These are phyloP conservation scores for Lycophotia porphyrea DNA, from an alignment of 2,888 invertebrate species.

Conservation along the genomic window DNA sequence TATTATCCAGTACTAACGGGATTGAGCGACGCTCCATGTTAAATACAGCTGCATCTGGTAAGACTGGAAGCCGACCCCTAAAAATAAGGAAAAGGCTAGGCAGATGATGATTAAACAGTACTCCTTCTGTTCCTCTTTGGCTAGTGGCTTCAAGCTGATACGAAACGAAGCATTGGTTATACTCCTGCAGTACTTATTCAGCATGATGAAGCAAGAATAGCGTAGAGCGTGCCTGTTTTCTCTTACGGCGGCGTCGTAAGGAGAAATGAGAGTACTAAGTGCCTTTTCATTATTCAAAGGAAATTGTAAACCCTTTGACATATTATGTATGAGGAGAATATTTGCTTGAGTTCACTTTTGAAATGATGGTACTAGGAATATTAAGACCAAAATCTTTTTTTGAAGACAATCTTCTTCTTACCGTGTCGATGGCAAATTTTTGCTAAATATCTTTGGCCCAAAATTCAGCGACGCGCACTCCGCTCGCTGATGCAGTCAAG, in stretches of 20 bases:
- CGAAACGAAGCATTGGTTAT: slow-evolving; percentile 18
- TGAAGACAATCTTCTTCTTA: too few relatives aligned
- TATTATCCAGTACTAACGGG: too few relatives aligned
- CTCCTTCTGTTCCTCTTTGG: not conserved
- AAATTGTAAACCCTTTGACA: not conserved
- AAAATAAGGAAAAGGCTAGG: too few relatives aligned
- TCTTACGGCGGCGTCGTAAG: not conserved
- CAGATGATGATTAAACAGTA: not conserved
- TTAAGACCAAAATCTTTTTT: not conserved
- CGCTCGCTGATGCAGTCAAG: too few relatives aligned
- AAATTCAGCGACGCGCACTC: too few relatives aligned
- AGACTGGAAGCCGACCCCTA: too few relatives aligned
- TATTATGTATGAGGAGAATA: not conserved
- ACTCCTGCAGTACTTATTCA: slow-evolving; percentile 39
- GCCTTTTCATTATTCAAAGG: slow-evolving; percentile 35
- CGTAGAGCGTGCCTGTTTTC: not conserved
- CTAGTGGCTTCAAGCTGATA: not conserved
- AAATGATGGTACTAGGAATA: not conserved
- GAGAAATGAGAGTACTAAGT: slow-evolving; percentile 12
- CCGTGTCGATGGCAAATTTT: too few relatives aligned
- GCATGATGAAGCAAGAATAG: slow-evolving; percentile 50
- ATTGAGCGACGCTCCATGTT: too few relatives aligned
- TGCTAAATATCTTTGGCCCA: too few relatives aligned
- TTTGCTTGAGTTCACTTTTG: not conserved
- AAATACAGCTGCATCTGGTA: too few relatives aligned